Evolutionary conservation across 2,888 invertebrate genomes (phyloP), one percentile per base, ranked within the genome.

Genomic region (Tridacna crocea): DNA sequence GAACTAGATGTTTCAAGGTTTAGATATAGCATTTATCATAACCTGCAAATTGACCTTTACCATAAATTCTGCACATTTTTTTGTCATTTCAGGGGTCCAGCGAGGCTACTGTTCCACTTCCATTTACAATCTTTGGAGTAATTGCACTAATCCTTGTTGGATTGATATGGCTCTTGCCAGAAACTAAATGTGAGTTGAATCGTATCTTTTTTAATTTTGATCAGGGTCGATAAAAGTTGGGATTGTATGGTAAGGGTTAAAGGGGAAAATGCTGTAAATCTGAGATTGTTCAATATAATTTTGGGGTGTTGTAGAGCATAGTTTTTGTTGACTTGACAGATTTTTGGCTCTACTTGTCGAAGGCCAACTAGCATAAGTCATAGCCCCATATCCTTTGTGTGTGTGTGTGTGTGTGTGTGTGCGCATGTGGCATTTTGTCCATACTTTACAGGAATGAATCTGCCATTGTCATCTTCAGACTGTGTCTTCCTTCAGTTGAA

Each of bases 81-180:
- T 19, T 55, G 3, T 13, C 11, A n/a, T 46, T 13, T 11, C 27
- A 66, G 66, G 66, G 66, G 19, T 66, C 66, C 15, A 66, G 66
- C 46, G 66, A 66, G 46, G 66, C 66, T 46, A n/a, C 66, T 46
- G 36, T 66, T 11, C 66, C 36, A 10, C 36, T 66, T 17, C 66
- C 66, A 11, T 66, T 66, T 46, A 66, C 66, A n/a, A 66, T 66
- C 27, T 66, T 66, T 17, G 66, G 66, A 8, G n/a, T 66, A 1
- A 36, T 66, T 46, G 27, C 66, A 36, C 46, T 66, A 46, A 46
- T 66, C 46, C 66, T 66, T 66, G 66, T 66, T 0, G 66, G 66
- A 3, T n/a, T 66, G 46, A 66, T 66, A 66, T 66, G 66, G 66
- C 36, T 66, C 4, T 27, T 66, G 19, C 66, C 66, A 2, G 66